Percentiles rank a stretch among this genome's conserved stretches.
These are phyloP conservation scores for Icerya purchasi DNA, from an alignment of 2,888 invertebrate genomes.

Conservation along the genomic window DNA sequence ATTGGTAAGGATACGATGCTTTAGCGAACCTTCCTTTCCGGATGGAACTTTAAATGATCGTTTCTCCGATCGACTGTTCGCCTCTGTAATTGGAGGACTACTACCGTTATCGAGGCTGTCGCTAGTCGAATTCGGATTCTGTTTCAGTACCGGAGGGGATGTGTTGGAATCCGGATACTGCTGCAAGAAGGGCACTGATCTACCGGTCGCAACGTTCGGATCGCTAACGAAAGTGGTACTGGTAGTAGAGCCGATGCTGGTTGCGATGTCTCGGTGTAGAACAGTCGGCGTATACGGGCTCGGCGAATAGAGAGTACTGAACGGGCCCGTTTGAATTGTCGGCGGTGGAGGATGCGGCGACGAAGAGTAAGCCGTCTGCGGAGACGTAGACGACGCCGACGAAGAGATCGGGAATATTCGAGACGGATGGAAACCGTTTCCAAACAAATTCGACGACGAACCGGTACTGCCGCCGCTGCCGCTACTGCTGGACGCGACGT, in stretches of 20 bases:
- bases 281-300: background rate
- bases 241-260: background rate
- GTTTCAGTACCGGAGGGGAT: background rate
- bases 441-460: background rate
- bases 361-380: slow-evolving; percentile 22
- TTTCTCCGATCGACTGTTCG: slow-evolving; percentile 22
- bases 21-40: slow-evolving; percentile 24
- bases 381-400: slow-evolving; percentile 20
- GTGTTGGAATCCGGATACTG: background rate
- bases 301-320: slow-evolving; percentile 22
- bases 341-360: slow-evolving; percentile 26
- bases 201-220: background rate
- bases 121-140: background rate
- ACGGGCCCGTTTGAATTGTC: slow-evolving; percentile 27
- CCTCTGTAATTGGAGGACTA: slow-evolving; percentile 22
- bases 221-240: background rate
- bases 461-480: slow-evolving; percentile 5
- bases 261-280: background rate
- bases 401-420: slow-evolving; percentile 18
- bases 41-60: slow-evolving; percentile 17
- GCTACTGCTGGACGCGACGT: background rate
- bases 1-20: slow-evolving; percentile 27
- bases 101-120: background rate
- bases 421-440: slow-evolving; percentile 19
- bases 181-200: too few relatives aligned